Percentiles rank a stretch among this genome's conserved stretches.
phyloP scores from a whole-genome alignment of 2,888 invertebrate species.

The Tigriopus californicus region DNA sequence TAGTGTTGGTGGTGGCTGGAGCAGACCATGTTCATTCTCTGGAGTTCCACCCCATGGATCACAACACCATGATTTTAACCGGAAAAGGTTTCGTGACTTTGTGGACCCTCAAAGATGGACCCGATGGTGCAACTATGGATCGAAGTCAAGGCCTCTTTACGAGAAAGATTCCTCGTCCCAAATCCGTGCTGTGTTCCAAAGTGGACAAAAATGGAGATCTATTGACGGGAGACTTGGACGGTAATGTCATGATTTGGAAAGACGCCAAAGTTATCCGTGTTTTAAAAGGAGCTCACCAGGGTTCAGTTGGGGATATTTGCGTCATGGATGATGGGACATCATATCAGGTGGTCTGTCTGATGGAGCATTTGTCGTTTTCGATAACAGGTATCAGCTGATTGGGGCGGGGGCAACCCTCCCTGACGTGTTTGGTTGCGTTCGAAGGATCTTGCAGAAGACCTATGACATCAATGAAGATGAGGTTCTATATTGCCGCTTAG shows the following conservation, averaged over 20 bases:
- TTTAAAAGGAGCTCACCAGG: conserved; percentile 2
- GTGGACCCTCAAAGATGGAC: neutral
- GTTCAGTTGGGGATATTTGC: conserved; percentile 3
- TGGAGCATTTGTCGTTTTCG: neutral
- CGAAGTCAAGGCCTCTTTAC: neutral
- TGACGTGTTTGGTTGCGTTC: neutral
- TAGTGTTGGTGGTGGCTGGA: neutral
- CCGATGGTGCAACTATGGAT: neutral
- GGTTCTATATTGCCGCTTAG: neutral
- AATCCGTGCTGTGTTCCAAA: neutral
- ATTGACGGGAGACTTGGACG: neutral
- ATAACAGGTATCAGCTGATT: neutral
- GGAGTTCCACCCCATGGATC: neutral
- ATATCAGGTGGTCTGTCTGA: conserved; percentile 3
- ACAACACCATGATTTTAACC: neutral
- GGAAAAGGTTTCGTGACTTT: neutral
- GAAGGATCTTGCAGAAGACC: neutral
- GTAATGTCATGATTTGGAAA: conserved; percentile 8
- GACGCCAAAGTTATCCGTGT: neutral
- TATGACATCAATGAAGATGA: neutral
- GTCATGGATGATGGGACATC: conserved; percentile 9
- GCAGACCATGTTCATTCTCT: neutral
- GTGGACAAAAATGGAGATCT: neutral
- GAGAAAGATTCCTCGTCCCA: neutral
- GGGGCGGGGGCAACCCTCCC: conserved; percentile 5